phyloP scores from a whole-genome alignment of 1,140 invertebrate genomes.

The Atta cephalotes region DNA sequence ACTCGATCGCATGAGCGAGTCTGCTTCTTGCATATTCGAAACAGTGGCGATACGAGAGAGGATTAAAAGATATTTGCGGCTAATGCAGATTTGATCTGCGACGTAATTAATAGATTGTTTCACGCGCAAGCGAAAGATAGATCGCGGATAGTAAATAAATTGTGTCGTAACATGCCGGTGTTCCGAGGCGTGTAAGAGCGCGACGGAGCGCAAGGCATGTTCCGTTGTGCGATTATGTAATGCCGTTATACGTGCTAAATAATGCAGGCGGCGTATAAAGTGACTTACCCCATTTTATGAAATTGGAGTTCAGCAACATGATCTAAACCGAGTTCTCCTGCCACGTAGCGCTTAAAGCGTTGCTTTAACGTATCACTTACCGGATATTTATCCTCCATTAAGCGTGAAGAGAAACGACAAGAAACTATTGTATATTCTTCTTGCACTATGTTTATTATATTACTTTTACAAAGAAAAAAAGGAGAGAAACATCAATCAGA shows the following conservation, averaged over 20 bases:
- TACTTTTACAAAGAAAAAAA: neutral
- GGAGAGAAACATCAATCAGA: neutral
- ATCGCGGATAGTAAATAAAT: constrained; percentile 56
- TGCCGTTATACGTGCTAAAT: constrained; percentile 55
- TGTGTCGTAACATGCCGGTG: constrained; percentile 22
- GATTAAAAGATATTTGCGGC: constrained; percentile 47
- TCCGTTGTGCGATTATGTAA: constrained; percentile 55
- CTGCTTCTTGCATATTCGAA: constrained; percentile 51
- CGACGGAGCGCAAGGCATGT: constrained; percentile 27
- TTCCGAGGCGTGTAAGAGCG: constrained; percentile 8
- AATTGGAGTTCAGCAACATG: constrained; percentile 57
- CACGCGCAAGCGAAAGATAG: constrained; percentile 27
- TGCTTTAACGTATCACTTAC: constrained; percentile 30
- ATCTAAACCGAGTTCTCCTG: constrained; percentile 51
- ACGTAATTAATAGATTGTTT: constrained; percentile 47
- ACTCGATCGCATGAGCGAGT: constrained; percentile 46
- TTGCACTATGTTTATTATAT: neutral
- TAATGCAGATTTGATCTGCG: constrained; percentile 43
- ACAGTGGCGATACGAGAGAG: neutral
- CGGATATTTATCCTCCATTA: constrained; percentile 42
- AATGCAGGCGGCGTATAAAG: constrained; percentile 57
- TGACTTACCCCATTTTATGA: constrained; percentile 57
- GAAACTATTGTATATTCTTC: neutral
- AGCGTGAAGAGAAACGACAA: constrained; percentile 1
- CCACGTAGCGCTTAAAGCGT: constrained; percentile 34